Base-by-base conservation (phyloP, 2,888 invertebrate species). In the Yponomeuta evonymella region DNA sequence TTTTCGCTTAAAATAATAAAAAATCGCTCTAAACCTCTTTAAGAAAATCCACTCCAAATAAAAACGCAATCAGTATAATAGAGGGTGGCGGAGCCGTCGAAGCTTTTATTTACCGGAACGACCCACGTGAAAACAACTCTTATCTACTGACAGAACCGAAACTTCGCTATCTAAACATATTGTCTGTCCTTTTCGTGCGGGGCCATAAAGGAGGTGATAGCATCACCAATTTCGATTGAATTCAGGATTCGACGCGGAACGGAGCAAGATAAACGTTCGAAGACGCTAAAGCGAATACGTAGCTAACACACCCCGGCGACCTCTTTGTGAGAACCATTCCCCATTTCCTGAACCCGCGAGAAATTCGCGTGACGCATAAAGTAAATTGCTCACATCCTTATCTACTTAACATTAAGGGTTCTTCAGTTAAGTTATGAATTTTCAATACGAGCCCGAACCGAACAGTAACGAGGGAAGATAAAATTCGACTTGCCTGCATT, bases 361-460 rank as follows among this genome's bases (percentile, higher is more conserved):
- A 62, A 70, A 70, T 72, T 65, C 70, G 11, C 48, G 48, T 63
- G 33, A 65, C 29, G 62, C 48, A 80, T 83, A 80, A 83, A 82
- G 82, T 82, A 81, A 84, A 86, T 85, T 85, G 85, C 81, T 79
- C 81, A 80, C 83, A 81, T 81, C 82, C 82, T 83, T 85, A 85
- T 84, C 85, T 80, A 69, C 72, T 70, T 65, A 63, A 70, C 70
- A 70, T 72, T 71, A 72, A 72, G 74, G 74, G 73, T 75, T 72
- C 79, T 75, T 75, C 73, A 73, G 71, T 76, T 80, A 80, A 83
- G 80, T 84, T 84, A 84, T 84, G 84, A 83, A 84, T 83, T 83
- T 81, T 81, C 81, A 82, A 83, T 83, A 81, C 78, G 76, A 76
- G 72, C 69, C 77, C 74, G 77, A 78, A 81, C 78, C 74, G 77